Evolutionary conservation across 2,888 invertebrate genomes (phyloP).

Genomic region (Capitulum mitella): DNA sequence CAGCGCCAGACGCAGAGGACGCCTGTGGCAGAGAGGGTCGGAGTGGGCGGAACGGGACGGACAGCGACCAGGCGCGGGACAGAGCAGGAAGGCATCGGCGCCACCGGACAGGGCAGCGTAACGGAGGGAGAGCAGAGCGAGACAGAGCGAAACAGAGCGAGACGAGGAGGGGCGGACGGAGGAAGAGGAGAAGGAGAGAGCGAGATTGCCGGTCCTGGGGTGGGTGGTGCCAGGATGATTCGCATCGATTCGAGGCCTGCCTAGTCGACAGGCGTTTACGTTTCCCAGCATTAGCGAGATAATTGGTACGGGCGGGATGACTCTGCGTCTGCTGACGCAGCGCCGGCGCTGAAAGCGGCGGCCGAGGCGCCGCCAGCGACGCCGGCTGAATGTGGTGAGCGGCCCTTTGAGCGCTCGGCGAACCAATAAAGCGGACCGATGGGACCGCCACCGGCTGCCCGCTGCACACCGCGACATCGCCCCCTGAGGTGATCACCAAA

Average conservation of each 20-base stretch:
- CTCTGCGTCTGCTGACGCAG: neutral
- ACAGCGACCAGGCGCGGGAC: too few species aligned
- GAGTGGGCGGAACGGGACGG: too few species aligned
- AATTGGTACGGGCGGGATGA: neutral
- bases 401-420: neutral
- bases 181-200: constrained; percentile 26
- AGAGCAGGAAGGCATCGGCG: too few species aligned
- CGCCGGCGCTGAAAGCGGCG: neutral
- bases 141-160: constrained; percentile 12
- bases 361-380: neutral
- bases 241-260: constrained; percentile 1
- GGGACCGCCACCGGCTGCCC: too few species aligned
- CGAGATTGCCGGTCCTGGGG: constrained; percentile 26
- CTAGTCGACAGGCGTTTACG: constrained; percentile 22
- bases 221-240: neutral
- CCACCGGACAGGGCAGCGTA: too few species aligned
- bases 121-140: too few species aligned
- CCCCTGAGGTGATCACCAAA: too few species aligned
- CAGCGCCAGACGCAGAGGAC: too few species aligned
- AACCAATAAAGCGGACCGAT: neutral
- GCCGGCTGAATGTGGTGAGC: too few species aligned
- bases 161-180: neutral
- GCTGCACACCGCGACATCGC: too few species aligned
- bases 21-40: too few species aligned
- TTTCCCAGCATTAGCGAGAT: neutral